phyloP scores from a whole-genome alignment of 1,140 invertebrate species.

The Luehdorfia chinensis region DNA sequence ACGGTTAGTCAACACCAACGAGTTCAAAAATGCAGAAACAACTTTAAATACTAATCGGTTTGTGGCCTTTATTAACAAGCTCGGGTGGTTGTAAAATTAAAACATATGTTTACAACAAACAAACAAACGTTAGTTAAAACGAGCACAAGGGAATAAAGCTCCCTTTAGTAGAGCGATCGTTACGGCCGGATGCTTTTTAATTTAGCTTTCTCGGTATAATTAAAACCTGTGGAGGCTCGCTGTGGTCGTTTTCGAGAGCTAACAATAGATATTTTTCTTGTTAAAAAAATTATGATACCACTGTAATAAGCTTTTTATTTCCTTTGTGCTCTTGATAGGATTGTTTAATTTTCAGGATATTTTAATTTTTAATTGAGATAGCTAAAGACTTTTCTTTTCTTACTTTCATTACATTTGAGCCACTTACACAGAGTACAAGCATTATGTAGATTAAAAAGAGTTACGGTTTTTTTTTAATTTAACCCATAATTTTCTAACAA shows the following conservation, averaged over 20 bases:
- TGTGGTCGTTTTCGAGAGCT: constrained; percentile 32
- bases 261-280: constrained; percentile 43
- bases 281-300: constrained; percentile 30
- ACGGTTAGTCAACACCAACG: too few relatives aligned
- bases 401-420: too few relatives aligned
- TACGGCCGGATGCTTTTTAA: constrained; percentile 58
- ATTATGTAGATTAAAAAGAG: too few relatives aligned
- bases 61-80: constrained; percentile 9
- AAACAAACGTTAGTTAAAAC: constrained; percentile 45
- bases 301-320: constrained; percentile 19
- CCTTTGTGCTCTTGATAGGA: constrained; percentile 8
- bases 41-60: constrained; percentile 6
- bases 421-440: too few relatives aligned
- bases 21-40: too few relatives aligned
- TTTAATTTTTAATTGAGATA: neutral
- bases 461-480: too few relatives aligned
- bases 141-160: constrained; percentile 28
- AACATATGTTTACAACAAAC: constrained; percentile 30
- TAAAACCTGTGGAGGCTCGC: constrained; percentile 46
- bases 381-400: too few relatives aligned
- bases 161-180: constrained; percentile 39
- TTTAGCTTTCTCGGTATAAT: constrained; percentile 60
- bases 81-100: constrained; percentile 13
- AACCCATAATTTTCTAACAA: too few relatives aligned
- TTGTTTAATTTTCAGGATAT: constrained; percentile 15